These are phyloP conservation scores for Procavia capensis DNA, from an alignment of 2,113 vertebrate species.

Conservation along the genomic window DNA sequence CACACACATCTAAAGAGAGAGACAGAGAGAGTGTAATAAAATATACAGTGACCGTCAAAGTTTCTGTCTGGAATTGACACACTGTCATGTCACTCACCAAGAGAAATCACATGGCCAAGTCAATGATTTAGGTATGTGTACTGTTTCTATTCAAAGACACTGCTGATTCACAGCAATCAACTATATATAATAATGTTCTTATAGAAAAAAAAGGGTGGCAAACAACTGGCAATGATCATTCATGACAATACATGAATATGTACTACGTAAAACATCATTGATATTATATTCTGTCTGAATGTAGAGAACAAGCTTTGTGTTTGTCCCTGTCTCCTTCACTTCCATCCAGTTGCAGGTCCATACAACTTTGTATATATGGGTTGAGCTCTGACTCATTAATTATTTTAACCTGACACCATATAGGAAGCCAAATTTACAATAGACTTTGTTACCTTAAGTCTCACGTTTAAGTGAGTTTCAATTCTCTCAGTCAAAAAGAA, in stretches of 20 bases:
- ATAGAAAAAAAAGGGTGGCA: background rate
- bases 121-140: background rate
- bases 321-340: background rate
- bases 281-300: background rate
- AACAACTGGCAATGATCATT: background rate
- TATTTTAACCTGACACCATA: background rate
- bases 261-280: background rate
- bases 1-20: no score
- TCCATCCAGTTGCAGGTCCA: background rate
- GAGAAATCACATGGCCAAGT: background rate
- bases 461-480: background rate
- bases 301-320: background rate
- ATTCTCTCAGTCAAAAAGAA: background rate
- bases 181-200: background rate
- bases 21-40: background rate
- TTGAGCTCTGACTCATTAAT: background rate
- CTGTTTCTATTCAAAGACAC: background rate
- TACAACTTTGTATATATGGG: background rate
- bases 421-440: background rate
- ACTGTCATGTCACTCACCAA: background rate
- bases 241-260: background rate
- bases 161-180: background rate
- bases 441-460: background rate
- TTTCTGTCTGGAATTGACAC: background rate
- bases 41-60: background rate